Evolutionary conservation across 1,140 invertebrate species (phyloP), one percentile per base, ranked within the genome.

Genomic region (Drosophila kurseongensis): DNA sequence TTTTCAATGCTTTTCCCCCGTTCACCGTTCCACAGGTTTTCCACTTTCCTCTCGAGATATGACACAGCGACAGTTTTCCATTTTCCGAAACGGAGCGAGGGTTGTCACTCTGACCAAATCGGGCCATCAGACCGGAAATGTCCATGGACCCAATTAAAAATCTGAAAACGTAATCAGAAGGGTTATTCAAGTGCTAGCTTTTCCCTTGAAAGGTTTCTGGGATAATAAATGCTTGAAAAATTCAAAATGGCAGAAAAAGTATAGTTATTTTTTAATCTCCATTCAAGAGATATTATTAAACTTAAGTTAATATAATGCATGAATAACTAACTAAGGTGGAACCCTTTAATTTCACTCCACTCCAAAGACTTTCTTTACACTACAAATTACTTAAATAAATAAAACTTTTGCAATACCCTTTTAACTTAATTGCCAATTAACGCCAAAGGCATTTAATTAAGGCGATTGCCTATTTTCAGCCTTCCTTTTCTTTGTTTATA

Each of bases 1-100:
- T 85, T 75, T 75, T 63, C 80, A 58, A 56, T 82, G 69, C 47
- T 54, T 65, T 77, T 40, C 23, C 44, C 32, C 40, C 16, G 68
- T 58, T 54, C 68, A 48, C 51, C 27, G 41, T 42, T 23, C 41
- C 27, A n/a, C 29, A 12, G 13, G 0, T 16, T 41, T 63, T 38
- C 40, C 35, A 42, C 32, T 47, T 27, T 40, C 32, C 36, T 40
- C 42, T 48, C 14, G 41, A 65, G 63, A 65, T 65, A 67, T 67
- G 60, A 67, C 48, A 48, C 55, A 57, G 27, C 23, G 29, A 9
- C 41, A 23, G 56, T 18, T 59, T 45, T 32, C 47, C 14, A 38
- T 16, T 35, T 51, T 51, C 27, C 29, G 48, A 51, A 51, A 35
- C 27, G 48, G 27, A 23, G 32, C 48, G 41, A 55, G 55, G 32